phyloP scores from a whole-genome alignment of 2,113 vertebrate genomes.

The Pelecanus crispus region DNA sequence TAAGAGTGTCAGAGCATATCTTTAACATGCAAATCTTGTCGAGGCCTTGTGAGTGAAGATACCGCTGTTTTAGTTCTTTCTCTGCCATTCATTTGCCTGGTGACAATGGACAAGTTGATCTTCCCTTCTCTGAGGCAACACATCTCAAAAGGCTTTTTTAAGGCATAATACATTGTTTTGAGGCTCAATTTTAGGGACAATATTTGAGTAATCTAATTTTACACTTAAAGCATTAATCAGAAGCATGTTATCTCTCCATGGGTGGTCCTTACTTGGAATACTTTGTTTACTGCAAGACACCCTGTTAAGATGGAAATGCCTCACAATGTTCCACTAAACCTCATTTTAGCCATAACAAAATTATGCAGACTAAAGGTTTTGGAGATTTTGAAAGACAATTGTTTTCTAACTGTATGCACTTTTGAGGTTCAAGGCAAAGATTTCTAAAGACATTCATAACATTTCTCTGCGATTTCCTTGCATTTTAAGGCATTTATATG shows the following conservation, averaged over 20 bases:
- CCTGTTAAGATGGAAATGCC: neutral
- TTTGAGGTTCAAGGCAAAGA: neutral
- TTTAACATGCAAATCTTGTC: neutral
- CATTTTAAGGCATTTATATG: conserved; percentile 4
- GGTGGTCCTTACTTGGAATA: neutral
- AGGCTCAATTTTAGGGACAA: neutral
- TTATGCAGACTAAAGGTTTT: neutral
- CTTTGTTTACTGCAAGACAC: neutral
- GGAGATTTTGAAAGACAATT: neutral
- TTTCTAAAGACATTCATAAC: neutral
- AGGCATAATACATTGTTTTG: neutral
- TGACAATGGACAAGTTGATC: neutral
- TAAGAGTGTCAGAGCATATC: neutral
- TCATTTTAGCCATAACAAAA: neutral
- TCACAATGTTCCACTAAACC: neutral
- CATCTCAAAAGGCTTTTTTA: neutral
- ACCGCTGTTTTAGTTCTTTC: neutral
- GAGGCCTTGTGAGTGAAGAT: neutral
- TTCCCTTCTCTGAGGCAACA: neutral
- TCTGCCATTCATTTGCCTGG: neutral
- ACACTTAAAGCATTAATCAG: neutral
- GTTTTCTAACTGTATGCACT: neutral
- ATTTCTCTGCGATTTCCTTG: neutral
- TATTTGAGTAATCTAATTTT: neutral
- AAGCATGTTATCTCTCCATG: neutral